A percentile compares a stretch with the other conserved stretches of the same genome.
Evolutionary conservation across 2,888 invertebrate species (phyloP).

Genomic region (Mesorhabditis sp.): DNA sequence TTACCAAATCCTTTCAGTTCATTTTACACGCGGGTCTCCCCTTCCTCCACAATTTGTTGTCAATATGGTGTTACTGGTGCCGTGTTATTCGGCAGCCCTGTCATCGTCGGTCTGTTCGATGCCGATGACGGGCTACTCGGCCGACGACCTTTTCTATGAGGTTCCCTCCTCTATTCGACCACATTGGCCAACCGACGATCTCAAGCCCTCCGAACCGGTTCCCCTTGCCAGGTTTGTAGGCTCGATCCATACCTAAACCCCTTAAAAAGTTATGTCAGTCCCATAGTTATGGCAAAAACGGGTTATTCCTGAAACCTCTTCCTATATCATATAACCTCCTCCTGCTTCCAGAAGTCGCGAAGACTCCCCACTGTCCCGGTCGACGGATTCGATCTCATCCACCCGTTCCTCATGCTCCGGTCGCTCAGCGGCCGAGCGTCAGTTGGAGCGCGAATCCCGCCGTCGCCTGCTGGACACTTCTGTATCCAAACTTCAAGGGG

Average conservation of each 20-base stretch:
- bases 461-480: conserved; percentile 33
- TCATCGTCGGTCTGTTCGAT: too few species aligned
- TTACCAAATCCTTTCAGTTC: too few species aligned
- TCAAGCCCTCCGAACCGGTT: neutral
- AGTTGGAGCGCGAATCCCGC: conserved; percentile 33
- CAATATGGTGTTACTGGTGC: too few species aligned
- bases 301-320: too few species aligned
- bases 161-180: neutral
- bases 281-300: neutral
- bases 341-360: neutral
- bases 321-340: neutral
- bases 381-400: conserved; percentile 32
- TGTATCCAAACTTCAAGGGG: conserved; percentile 31
- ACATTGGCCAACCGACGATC: neutral
- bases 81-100: too few species aligned
- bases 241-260: neutral
- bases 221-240: neutral
- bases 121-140: too few species aligned
- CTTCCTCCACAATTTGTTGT: too few species aligned
- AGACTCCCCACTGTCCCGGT: conserved; percentile 29
- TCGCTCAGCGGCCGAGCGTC: conserved; percentile 39
- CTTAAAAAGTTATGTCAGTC: neutral
- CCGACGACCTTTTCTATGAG: neutral
- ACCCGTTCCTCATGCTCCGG: conserved; percentile 34
- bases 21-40: too few species aligned